A percentile compares a stretch with the other conserved stretches of the same genome.
These are phyloP conservation scores for Helarctos malayanus DNA, from an alignment of 2,797 vertebrate species.

Conservation along the genomic window DNA sequence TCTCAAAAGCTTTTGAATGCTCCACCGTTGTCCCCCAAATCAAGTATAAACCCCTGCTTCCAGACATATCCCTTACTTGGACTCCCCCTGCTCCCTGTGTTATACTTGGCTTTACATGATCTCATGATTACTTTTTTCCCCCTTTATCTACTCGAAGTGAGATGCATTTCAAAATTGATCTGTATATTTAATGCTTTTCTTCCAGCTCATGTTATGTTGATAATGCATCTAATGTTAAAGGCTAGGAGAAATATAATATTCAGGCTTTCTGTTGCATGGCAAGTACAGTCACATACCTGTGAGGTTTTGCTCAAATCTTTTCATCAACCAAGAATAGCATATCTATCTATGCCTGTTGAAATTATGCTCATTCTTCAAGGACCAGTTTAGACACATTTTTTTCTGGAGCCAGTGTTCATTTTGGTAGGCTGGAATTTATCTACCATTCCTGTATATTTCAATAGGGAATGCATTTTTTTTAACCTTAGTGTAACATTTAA, in stretches of 20 bases:
- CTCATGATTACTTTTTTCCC: not conserved
- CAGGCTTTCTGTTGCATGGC: not conserved
- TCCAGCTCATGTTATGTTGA: not conserved
- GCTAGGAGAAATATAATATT: not conserved
- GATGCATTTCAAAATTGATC: not conserved
- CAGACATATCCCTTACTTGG: not conserved
- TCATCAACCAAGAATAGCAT: not conserved
- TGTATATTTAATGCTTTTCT: not conserved
- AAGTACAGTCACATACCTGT: not conserved
- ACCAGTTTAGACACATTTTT: not conserved
- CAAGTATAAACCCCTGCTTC: not conserved
- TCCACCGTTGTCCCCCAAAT: not conserved
- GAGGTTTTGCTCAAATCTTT: not conserved
- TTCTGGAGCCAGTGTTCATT: not conserved
- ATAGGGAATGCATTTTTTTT: not conserved
- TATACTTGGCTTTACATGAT: not conserved
- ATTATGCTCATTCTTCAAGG: slow-evolving; percentile 34
- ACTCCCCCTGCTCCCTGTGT: not conserved
- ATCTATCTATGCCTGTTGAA: not conserved
- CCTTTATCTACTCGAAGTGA: not conserved
- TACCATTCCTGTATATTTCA: not conserved
- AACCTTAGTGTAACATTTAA: not conserved
- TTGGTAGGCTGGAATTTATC: not conserved
- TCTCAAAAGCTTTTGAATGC: not conserved
- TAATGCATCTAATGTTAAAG: not conserved